Evolutionary conservation across 1,140 invertebrate species (phyloP).

Genomic region (Drosophila equinoxialis): DNA sequence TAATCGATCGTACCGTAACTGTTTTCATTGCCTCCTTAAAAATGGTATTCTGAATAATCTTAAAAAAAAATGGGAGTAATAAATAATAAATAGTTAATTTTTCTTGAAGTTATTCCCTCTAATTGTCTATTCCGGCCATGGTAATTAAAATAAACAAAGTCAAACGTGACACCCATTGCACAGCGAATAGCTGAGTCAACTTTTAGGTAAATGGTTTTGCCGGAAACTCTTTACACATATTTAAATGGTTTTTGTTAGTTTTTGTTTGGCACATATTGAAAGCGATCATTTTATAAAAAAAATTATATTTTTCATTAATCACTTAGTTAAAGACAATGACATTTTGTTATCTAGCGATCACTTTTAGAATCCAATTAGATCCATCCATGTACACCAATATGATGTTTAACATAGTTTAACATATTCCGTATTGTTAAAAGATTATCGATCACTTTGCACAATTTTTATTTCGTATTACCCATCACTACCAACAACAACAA

Average conservation of each 20-base stretch:
- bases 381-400: not conserved
- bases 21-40: too few species aligned
- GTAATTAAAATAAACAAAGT: not conserved
- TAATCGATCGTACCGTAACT: too few species aligned
- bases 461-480: not conserved
- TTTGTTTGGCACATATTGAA: not conserved
- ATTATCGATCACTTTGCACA: not conserved
- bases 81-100: too few species aligned
- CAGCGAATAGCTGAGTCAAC: not conserved
- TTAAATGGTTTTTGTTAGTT: not conserved
- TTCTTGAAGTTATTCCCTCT: not conserved
- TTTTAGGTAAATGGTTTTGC: not conserved
- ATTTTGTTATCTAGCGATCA: not conserved
- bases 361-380: not conserved
- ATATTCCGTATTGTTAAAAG: not conserved
- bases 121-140: not conserved
- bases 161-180: not conserved
- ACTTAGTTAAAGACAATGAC: too few species aligned
- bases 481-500: not conserved
- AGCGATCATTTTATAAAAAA: not conserved
- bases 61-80: too few species aligned
- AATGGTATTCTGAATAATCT: too few species aligned
- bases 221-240: not conserved
- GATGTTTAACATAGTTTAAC: too few species aligned
- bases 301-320: not conserved